Percentiles rank a stretch among this genome's conserved stretches.
These are phyloP conservation scores for Baronia brevicornis DNA, from an alignment of 2,888 invertebrate genomes.

Conservation along the genomic window DNA sequence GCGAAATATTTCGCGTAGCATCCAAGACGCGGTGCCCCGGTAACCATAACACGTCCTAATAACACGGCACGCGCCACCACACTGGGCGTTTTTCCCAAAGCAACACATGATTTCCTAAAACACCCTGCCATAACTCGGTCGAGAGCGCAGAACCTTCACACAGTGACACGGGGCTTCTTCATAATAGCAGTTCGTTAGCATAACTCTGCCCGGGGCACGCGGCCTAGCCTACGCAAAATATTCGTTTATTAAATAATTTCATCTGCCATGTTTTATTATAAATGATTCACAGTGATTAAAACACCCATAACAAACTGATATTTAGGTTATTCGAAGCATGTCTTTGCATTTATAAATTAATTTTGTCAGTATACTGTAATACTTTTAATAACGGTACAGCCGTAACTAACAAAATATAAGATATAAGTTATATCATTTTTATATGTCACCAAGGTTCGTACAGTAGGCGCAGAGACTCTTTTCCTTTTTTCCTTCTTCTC, in stretches of 20 bases:
- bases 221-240: conserved; percentile 52
- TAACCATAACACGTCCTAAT: conserved; percentile 32
- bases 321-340: neutral
- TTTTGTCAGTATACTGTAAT: too few species aligned
- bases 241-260: conserved; percentile 58
- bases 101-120: conserved; percentile 68
- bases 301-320: conserved; percentile 1
- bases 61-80: conserved; percentile 35
- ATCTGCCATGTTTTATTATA: conserved; percentile 2
- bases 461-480: too few species aligned
- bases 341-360: too few species aligned
- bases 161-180: conserved; percentile 65
- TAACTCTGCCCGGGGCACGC: conserved; percentile 45
- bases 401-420: too few species aligned
- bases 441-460: too few species aligned
- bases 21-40: conserved; percentile 26
- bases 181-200: conserved; percentile 71
- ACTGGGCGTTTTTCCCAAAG: conserved; percentile 48
- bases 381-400: too few species aligned
- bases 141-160: conserved; percentile 73
- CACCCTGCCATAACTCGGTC: conserved; percentile 65
- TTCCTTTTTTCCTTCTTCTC: too few species aligned
- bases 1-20: conserved; percentile 21
- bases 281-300: conserved; percentile 9
- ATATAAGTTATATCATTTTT: too few species aligned